Evolutionary conservation across 2,888 invertebrate species (phyloP).

Genomic region (Ypsolopha scabrella): DNA sequence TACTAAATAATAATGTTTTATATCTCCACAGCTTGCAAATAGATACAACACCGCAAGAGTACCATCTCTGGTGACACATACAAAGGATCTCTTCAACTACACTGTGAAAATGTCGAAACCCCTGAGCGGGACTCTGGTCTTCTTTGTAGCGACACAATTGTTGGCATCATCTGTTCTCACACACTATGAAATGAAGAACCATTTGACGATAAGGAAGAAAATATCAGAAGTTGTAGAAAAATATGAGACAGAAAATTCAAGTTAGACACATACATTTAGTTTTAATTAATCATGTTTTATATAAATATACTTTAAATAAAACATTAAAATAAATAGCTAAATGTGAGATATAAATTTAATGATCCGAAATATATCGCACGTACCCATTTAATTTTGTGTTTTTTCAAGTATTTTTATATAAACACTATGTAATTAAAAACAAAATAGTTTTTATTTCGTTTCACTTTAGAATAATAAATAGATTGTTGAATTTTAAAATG

Average conservation of each 20-base stretch:
- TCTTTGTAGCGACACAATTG: conserved; percentile 61
- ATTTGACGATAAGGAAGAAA: conserved; percentile 42
- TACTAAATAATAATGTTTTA: conserved; percentile 10
- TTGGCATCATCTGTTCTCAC: conserved; percentile 69
- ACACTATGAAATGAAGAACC: conserved; percentile 70
- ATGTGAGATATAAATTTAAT: too few species aligned
- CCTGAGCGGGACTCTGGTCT: conserved; percentile 54
- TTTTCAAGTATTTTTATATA: not conserved
- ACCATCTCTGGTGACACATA: conserved; percentile 72
- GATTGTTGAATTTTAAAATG: not conserved
- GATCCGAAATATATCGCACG: not conserved
- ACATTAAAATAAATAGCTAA: too few species aligned
- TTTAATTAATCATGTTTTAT: not conserved
- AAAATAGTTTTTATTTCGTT: not conserved
- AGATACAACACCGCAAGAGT: conserved; percentile 73
- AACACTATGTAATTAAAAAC: not conserved
- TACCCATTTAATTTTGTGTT: not conserved
- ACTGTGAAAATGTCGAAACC: conserved; percentile 66
- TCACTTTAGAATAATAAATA: too few species aligned
- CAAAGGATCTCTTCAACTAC: conserved; percentile 63
- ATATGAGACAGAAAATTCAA: conserved; percentile 8
- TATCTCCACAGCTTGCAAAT: conserved; percentile 69
- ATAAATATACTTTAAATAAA: too few species aligned
- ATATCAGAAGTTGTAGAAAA: conserved; percentile 42
- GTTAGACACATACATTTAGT: not conserved